Evolutionary conservation across 1,140 invertebrate species (phyloP).

Genomic region (Acromyrmex charruanus): DNA sequence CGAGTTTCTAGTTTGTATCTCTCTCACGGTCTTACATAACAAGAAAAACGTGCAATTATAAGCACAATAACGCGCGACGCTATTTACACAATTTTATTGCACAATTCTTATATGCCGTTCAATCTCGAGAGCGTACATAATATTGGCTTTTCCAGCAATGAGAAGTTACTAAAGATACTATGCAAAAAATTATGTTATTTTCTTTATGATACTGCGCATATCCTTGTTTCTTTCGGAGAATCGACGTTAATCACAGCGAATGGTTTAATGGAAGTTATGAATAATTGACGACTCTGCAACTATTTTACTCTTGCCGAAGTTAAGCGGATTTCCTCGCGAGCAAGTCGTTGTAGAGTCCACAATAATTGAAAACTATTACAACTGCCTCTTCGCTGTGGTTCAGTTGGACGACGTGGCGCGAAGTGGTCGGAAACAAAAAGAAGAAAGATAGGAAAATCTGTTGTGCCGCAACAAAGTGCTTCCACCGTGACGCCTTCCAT

Average conservation of each 20-base stretch:
- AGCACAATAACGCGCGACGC: slow-evolving; percentile 2
- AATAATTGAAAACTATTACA: neutral
- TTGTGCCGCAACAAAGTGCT: slow-evolving; percentile 47
- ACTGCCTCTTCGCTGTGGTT: neutral
- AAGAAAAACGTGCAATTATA: slow-evolving; percentile 47
- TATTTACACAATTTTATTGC: slow-evolving; percentile 36
- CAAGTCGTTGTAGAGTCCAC: slow-evolving; percentile 6
- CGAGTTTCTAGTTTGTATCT: slow-evolving; percentile 48
- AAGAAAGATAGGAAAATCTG: slow-evolving; percentile 36
- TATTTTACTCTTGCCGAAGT: slow-evolving; percentile 34
- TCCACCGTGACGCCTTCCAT: slow-evolving; percentile 51
- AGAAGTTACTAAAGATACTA: neutral
- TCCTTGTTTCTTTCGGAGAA: neutral
- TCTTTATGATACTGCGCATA: neutral
- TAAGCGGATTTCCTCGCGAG: slow-evolving; percentile 38
- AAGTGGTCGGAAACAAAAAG: slow-evolving; percentile 50
- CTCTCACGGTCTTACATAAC: slow-evolving; percentile 32
- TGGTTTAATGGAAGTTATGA: neutral
- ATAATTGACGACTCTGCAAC: slow-evolving; percentile 1
- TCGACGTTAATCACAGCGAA: slow-evolving; percentile 8
- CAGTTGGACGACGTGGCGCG: neutral
- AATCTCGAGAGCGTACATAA: neutral
- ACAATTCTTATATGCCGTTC: slow-evolving; percentile 26
- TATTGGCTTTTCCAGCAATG: neutral
- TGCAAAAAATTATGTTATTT: neutral